A percentile compares a stretch with the other conserved stretches of the same genome.
These are phyloP conservation scores for Diuraphis noxia DNA, from an alignment of 1,140 invertebrate species.

Conservation along the genomic window DNA sequence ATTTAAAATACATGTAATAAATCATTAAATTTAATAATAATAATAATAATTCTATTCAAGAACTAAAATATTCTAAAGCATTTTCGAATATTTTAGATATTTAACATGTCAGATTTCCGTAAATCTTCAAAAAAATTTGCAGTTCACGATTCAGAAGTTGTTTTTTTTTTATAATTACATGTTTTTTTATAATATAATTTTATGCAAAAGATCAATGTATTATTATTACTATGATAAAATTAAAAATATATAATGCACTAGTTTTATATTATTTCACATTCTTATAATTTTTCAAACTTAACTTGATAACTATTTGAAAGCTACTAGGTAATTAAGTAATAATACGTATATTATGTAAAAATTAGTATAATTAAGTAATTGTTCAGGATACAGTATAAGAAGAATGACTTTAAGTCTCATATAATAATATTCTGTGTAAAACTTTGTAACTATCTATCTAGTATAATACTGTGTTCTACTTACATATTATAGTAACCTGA, in stretches of 20 bases:
- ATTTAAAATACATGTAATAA: background rate
- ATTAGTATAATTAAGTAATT: background rate
- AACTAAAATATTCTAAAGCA: background rate
- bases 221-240: too few relatives aligned
- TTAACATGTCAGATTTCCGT: too few relatives aligned
- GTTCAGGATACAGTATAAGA: background rate
- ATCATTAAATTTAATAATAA: background rate
- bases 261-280: background rate
- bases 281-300: background rate
- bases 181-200: too few relatives aligned
- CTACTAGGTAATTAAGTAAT: background rate
- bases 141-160: background rate
- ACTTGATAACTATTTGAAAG: background rate
- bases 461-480: background rate
- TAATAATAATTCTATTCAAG: too few relatives aligned
- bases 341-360: too few relatives aligned
- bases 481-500: constrained; percentile 1
- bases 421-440: constrained; percentile 13
- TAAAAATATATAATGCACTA: too few relatives aligned
- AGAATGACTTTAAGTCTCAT: constrained; percentile 9
- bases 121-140: background rate
- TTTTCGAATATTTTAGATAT: background rate
- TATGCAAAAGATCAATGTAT: too few relatives aligned
- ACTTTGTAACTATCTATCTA: constrained; percentile 23
- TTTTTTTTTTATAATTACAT: too few relatives aligned